Evolutionary conservation across 2,797 vertebrate species (phyloP).

Genomic region (Pelobates cultripes): DNA sequence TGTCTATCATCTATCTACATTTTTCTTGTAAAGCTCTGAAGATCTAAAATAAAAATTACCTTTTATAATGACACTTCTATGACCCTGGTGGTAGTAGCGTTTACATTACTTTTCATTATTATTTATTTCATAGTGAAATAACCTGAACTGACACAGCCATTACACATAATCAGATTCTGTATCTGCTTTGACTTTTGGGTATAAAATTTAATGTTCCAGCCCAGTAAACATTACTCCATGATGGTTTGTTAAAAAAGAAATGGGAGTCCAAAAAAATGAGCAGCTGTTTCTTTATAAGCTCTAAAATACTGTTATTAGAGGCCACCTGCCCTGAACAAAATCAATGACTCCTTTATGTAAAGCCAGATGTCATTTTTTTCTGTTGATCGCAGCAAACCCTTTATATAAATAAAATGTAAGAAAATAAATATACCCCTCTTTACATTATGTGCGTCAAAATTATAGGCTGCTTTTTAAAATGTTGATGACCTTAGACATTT

Average conservation of each 20-base stretch:
- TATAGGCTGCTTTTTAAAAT: neutral
- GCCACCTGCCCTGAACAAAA: slow-evolving; percentile 22
- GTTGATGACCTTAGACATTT: neutral
- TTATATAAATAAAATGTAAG: neutral
- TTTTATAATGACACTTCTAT: neutral
- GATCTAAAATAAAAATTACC: neutral
- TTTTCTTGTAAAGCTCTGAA: neutral
- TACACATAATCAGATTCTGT: neutral
- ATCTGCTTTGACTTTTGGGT: slow-evolving; percentile 11
- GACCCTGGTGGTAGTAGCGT: neutral
- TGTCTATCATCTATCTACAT: too few relatives aligned
- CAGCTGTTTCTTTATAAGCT: slow-evolving; percentile 28
- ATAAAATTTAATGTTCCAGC: slow-evolving; percentile 15
- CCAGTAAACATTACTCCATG: slow-evolving; percentile 15
- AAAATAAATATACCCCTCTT: neutral
- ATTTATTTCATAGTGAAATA: slow-evolving; percentile 18
- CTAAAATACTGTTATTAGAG: slow-evolving; percentile 25
- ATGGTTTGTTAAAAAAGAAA: neutral
- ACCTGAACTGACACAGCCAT: slow-evolving; percentile 16
- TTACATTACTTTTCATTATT: slow-evolving; percentile 21
- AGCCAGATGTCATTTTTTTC: slow-evolving; percentile 20
- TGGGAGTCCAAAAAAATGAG: neutral
- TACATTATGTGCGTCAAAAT: neutral
- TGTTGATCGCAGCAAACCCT: neutral
- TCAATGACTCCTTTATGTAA: slow-evolving; percentile 16